Percentiles rank a stretch among this genome's conserved stretches.
These are phyloP conservation scores for Schmidtea mediterranea DNA, from an alignment of 1,140 invertebrate genomes.

Conservation along the genomic window DNA sequence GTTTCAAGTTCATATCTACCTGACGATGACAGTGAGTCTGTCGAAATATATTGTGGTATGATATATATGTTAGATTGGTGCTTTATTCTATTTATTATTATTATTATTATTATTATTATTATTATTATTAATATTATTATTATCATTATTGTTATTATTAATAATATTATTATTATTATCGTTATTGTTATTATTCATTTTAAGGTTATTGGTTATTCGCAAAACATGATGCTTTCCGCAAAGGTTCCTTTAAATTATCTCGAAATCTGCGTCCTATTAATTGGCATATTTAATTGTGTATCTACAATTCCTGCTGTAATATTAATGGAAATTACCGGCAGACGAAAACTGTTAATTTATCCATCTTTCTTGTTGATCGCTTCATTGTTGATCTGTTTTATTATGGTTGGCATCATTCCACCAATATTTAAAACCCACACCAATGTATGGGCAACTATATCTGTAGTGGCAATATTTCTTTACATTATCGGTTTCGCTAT, in stretches of 20 bases:
- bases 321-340: slow-evolving; percentile 42
- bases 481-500: slow-evolving; percentile 70
- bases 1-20: no score
- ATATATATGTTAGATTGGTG: no score
- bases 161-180: not conserved
- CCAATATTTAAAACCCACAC: no score
- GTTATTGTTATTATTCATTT: slow-evolving; percentile 8
- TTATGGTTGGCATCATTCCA: slow-evolving; percentile 47
- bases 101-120: no score
- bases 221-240: slow-evolving; percentile 44
- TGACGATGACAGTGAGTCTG: no score
- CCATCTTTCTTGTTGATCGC: slow-evolving; percentile 47
- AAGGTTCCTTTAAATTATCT: slow-evolving; percentile 33
- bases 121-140: no score
- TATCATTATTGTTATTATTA: not conserved
- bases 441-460: no score
- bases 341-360: slow-evolving; percentile 46
- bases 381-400: slow-evolving; percentile 84
- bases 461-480: slow-evolving; percentile 39
- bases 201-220: slow-evolving; percentile 72
- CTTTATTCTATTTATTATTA: no score
- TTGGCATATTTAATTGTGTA: slow-evolving; percentile 54
- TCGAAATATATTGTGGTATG: no score
- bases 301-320: slow-evolving; percentile 57
- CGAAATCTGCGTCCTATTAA: slow-evolving; percentile 49